Evolutionary conservation across 2,888 invertebrate genomes (phyloP).

Genomic region (Bhutanitis thaidina): DNA sequence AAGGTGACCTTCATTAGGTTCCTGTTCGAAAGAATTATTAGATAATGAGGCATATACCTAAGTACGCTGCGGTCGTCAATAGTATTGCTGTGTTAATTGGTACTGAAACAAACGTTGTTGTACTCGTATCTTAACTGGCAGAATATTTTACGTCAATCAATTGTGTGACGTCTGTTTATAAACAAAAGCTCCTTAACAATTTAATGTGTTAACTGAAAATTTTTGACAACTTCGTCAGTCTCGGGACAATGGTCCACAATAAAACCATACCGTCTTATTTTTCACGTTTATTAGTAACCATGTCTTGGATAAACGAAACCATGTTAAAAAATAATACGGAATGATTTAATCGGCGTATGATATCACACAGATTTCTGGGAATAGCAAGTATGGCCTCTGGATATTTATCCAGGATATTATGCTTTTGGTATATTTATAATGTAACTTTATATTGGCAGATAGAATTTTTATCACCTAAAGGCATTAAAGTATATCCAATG

Average conservation of each 20-base stretch:
- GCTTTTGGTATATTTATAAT: too few species aligned
- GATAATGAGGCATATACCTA: slow-evolving; percentile 28
- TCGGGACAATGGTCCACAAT: slow-evolving; percentile 47
- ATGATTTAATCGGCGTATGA: too few species aligned
- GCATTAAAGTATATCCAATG: too few species aligned
- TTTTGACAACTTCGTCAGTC: slow-evolving; percentile 38
- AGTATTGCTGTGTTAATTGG: slow-evolving; percentile 27
- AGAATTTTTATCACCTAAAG: too few species aligned
- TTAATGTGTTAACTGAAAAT: neutral
- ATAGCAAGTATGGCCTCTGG: too few species aligned
- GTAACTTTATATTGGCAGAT: too few species aligned
- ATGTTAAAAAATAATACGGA: too few species aligned
- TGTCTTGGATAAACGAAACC: too few species aligned
- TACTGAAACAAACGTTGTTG: slow-evolving; percentile 13
- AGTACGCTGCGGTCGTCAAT: slow-evolving; percentile 18
- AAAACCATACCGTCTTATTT: too few species aligned
- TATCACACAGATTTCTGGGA: too few species aligned
- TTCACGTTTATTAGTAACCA: too few species aligned
- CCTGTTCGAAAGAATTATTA: slow-evolving; percentile 19
- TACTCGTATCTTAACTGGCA: neutral
- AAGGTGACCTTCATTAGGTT: slow-evolving; percentile 27
- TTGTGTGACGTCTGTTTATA: neutral
- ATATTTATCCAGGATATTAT: too few species aligned
- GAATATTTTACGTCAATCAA: slow-evolving; percentile 24
- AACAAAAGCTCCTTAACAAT: neutral